These are phyloP conservation scores for Drymonia ruficornis DNA, from an alignment of 2,888 invertebrate genomes.

Conservation along the genomic window DNA sequence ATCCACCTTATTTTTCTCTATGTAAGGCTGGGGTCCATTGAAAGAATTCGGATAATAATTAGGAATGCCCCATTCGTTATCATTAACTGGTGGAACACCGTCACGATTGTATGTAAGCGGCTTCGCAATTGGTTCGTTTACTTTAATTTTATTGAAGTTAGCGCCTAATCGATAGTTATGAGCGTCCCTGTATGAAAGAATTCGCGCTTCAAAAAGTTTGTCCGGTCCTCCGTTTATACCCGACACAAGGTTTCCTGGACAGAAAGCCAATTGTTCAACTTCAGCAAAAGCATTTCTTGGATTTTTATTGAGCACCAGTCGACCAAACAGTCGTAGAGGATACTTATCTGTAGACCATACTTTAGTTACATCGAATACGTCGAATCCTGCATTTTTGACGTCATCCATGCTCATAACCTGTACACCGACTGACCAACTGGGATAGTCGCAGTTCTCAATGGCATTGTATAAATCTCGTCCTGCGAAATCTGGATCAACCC, in stretches of 20 bases:
- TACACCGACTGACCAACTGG: slow-evolving; percentile 90
- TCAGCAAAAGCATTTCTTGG: slow-evolving; percentile 95
- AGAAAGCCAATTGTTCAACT: slow-evolving; percentile 95
- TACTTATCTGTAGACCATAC: slow-evolving; percentile 90
- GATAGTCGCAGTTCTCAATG: slow-evolving; percentile 88
- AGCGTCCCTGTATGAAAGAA: neutral
- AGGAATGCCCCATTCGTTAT: neutral
- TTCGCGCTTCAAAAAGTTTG: neutral
- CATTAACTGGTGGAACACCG: neutral
- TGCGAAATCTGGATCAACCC: slow-evolving; percentile 92
- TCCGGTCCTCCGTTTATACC: slow-evolving; percentile 85
- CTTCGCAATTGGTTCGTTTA: neutral
- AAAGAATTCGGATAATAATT: neutral
- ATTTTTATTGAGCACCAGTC: slow-evolving; percentile 92
- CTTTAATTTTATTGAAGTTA: neutral
- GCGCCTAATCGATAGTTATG: neutral
- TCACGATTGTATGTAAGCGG: neutral
- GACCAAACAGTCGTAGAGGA: slow-evolving; percentile 93
- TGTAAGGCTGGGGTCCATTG: neutral
- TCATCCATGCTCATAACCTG: slow-evolving; percentile 93
- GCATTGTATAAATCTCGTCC: slow-evolving; percentile 93
- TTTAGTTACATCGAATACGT: slow-evolving; percentile 96
- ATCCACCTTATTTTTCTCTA: neutral
- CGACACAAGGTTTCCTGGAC: slow-evolving; percentile 93
- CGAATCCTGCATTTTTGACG: slow-evolving; percentile 89